Conservation (phyloP, 1,140 invertebrate species). For the Anthonomus grandis region DNA sequence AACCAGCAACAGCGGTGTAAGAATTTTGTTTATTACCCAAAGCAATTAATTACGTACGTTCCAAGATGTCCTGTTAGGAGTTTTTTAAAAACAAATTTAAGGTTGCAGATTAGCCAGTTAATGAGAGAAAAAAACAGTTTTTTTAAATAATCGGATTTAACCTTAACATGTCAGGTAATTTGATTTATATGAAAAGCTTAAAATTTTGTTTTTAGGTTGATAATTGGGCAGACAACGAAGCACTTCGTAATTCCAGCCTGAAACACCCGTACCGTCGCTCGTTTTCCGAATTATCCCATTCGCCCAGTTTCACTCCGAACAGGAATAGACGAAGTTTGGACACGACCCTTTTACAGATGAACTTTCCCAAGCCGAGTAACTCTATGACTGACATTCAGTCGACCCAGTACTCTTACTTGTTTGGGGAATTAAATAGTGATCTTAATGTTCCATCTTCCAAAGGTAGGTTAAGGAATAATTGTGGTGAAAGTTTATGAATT, state of each 20-base stretch:
- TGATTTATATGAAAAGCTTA: no score
- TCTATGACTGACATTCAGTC: slow-evolving; percentile 48
- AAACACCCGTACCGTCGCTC: slow-evolving; percentile 60
- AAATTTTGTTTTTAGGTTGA: slow-evolving; percentile 44
- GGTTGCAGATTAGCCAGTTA: no score
- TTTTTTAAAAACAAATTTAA: no score
- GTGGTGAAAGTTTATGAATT: not conserved
- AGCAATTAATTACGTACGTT: no score
- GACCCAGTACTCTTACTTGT: slow-evolving; percentile 19
- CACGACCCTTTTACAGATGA: slow-evolving; percentile 37
- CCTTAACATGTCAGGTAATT: no score
- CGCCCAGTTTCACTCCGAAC: slow-evolving; percentile 45
- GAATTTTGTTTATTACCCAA: no score
- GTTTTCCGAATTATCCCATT: slow-evolving; percentile 58
- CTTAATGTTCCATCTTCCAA: slow-evolving; percentile 11
- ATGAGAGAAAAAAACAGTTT: no score
- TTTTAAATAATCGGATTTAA: no score
- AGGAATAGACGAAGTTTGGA: slow-evolving; percentile 53
- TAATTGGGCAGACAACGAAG: slow-evolving; percentile 51
- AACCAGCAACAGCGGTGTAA: no score
- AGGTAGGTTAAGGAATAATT: slow-evolving; percentile 2
- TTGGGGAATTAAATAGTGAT: slow-evolving; percentile 19
- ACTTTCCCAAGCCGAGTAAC: slow-evolving; percentile 44
- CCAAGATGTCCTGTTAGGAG: no score
- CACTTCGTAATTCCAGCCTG: slow-evolving; percentile 53